phyloP scores from a whole-genome alignment of 2,797 vertebrate genomes.

The Alosa sapidissima region DNA sequence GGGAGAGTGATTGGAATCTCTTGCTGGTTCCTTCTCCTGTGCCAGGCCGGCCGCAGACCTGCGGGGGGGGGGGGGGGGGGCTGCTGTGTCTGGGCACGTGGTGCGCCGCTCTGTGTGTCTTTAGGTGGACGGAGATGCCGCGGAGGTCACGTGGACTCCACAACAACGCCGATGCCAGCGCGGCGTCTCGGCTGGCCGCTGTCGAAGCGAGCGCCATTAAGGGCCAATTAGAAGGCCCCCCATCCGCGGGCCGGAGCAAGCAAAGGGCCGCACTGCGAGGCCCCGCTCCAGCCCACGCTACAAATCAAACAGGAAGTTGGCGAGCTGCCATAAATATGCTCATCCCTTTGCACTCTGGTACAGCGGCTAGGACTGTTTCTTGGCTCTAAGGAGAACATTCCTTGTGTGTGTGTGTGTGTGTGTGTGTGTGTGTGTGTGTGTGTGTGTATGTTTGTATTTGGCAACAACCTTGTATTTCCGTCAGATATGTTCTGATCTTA shows the following conservation, averaged over 20 bases:
- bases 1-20: background rate
- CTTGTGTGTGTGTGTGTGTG: constrained; percentile 12
- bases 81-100: no score
- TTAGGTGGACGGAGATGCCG: background rate
- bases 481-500: constrained; percentile 22
- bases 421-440: background rate
- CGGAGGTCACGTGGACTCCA: no score
- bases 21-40: background rate
- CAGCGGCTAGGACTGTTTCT: constrained; percentile 12
- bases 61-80: no score
- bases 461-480: constrained; percentile 40
- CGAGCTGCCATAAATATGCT: constrained; percentile 55
- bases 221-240: constrained; percentile 72
- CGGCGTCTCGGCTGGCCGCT: background rate
- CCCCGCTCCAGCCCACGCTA: constrained; percentile 57
- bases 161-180: background rate
- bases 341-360: constrained; percentile 18
- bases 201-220: constrained; percentile 63
- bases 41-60: no score
- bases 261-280: constrained; percentile 64
- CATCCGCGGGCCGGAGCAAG: constrained; percentile 66
- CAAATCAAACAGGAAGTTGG: constrained; percentile 69
- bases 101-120: background rate
- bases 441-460: constrained; percentile 22
- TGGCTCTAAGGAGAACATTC: constrained; percentile 27